phyloP scores from a whole-genome alignment of 2,888 invertebrate genomes.

The Thereva unica region DNA sequence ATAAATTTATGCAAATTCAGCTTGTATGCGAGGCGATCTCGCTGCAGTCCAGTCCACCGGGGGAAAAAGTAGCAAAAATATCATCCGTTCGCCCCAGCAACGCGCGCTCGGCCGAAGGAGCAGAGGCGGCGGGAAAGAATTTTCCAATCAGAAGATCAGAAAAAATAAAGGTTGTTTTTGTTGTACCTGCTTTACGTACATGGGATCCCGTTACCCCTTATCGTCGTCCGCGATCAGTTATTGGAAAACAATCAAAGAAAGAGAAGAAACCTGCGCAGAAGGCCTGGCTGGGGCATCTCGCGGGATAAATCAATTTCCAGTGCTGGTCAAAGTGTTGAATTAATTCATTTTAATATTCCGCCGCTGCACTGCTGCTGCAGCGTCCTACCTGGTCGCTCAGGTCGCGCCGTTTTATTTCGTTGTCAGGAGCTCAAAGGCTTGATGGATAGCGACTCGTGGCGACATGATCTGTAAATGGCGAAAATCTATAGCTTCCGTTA shows the following conservation, averaged over 20 bases:
- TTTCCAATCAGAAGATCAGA: slow-evolving; percentile 24
- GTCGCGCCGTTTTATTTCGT: not conserved
- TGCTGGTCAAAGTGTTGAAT: slow-evolving; percentile 28
- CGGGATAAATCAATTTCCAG: slow-evolving; percentile 29
- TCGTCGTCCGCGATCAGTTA: slow-evolving; percentile 14
- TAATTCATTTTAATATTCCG: slow-evolving; percentile 31
- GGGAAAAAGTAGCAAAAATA: no score
- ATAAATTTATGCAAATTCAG: slow-evolving; percentile 44
- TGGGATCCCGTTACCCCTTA: slow-evolving; percentile 20
- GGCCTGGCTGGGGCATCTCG: not conserved
- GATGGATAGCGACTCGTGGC: slow-evolving; percentile 26
- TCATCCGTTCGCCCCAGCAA: slow-evolving; percentile 2
- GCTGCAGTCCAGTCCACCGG: slow-evolving; percentile 41
- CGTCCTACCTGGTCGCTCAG: not conserved
- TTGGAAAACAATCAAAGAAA: slow-evolving; percentile 26
- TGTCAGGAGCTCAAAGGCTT: slow-evolving; percentile 10
- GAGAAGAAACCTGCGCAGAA: slow-evolving; percentile 12
- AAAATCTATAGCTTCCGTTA: slow-evolving; percentile 29
- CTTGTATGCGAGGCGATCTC: slow-evolving; percentile 20
- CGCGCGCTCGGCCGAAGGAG: not conserved
- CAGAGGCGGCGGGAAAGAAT: slow-evolving; percentile 14
- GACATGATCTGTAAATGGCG: slow-evolving; percentile 31
- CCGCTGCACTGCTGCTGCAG: not conserved
- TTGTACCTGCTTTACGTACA: slow-evolving; percentile 6
- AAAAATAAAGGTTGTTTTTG: not conserved